A percentile compares a stretch with the other conserved stretches of the same genome.
phyloP scores from a whole-genome alignment of 1,140 invertebrate genomes.

The Tribolium madens region DNA sequence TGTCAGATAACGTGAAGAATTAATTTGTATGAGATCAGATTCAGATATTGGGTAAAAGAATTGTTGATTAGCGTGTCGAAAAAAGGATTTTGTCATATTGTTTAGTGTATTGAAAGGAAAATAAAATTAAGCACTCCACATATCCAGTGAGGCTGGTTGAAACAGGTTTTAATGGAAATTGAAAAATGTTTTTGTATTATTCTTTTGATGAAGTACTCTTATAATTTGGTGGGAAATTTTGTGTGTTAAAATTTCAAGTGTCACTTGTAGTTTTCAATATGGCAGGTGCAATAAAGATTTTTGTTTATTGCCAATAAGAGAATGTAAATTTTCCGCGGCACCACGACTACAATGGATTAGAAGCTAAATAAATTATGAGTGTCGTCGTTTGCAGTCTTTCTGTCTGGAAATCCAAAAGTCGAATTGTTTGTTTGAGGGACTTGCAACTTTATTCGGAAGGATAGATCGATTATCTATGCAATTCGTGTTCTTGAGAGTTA shows the following conservation, averaged over 20 bases:
- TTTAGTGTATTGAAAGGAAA: constrained; percentile 33
- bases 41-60: constrained; percentile 12
- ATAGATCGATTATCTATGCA: constrained; percentile 23
- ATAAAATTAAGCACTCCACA: constrained; percentile 30
- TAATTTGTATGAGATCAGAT: constrained; percentile 10
- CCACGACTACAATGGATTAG: constrained; percentile 39
- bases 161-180: constrained; percentile 21
- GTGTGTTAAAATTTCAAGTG: constrained; percentile 1
- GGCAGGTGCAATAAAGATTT: constrained; percentile 27
- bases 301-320: constrained; percentile 27
- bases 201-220: constrained; percentile 35
- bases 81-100: constrained; percentile 27
- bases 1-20: neutral
- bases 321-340: constrained; percentile 27
- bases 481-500: constrained; percentile 10
- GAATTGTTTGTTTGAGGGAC: constrained; percentile 28
- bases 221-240: constrained; percentile 15
- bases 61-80: constrained; percentile 19
- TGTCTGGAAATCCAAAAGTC: constrained; percentile 28
- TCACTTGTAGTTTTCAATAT: neutral
- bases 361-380: constrained; percentile 45
- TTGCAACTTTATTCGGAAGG: constrained; percentile 36
- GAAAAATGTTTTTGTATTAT: constrained; percentile 14
- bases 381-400: constrained; percentile 41
- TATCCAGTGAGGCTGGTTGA: constrained; percentile 10